Conservation (phyloP, 92 coral and sea anemone species). For the Galaxea fascicularis region DNA sequence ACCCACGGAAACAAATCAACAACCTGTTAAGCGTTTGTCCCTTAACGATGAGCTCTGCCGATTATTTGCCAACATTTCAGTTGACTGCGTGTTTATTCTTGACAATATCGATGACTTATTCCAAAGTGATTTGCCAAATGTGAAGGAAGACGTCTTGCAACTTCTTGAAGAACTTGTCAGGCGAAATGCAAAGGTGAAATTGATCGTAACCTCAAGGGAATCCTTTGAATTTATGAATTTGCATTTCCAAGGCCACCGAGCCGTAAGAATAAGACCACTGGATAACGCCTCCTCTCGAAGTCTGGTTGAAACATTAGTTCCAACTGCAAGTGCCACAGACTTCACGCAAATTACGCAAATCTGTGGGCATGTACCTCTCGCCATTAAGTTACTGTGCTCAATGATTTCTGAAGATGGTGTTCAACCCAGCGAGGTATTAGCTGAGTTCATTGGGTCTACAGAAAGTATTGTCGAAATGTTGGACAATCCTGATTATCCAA, state of each 20-base stretch:
- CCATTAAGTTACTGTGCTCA: conserved; percentile 44
- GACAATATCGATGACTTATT: conserved; percentile 58
- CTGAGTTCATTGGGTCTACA: not conserved
- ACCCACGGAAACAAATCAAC: not conserved
- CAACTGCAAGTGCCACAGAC: not conserved
- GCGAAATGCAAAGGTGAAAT: not conserved
- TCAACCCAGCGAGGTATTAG: not conserved
- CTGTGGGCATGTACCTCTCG: conserved; percentile 55
- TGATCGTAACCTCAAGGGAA: conserved; percentile 44
- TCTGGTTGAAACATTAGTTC: conserved; percentile 12
- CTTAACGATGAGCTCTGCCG: conserved; percentile 31
- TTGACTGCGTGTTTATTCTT: conserved; percentile 16
- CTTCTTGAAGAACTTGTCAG: conserved; percentile 34
- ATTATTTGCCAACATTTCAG: conserved; percentile 11
- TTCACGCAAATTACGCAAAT: not conserved
- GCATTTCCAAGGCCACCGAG: conserved; percentile 19
- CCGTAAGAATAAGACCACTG: conserved; percentile 35
- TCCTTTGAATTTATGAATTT: conserved; percentile 24
- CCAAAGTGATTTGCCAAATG: conserved; percentile 1
- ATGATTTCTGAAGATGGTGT: not conserved
- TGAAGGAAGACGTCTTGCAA: conserved; percentile 24
- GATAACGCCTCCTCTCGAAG: not conserved
- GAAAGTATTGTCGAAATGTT: conserved; percentile 20
- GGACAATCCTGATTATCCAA: conserved; percentile 43
- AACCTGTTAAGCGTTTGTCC: not conserved